These are phyloP conservation scores for Heterohyrax brucei DNA, from an alignment of 2,797 vertebrate species.

Conservation along the genomic window DNA sequence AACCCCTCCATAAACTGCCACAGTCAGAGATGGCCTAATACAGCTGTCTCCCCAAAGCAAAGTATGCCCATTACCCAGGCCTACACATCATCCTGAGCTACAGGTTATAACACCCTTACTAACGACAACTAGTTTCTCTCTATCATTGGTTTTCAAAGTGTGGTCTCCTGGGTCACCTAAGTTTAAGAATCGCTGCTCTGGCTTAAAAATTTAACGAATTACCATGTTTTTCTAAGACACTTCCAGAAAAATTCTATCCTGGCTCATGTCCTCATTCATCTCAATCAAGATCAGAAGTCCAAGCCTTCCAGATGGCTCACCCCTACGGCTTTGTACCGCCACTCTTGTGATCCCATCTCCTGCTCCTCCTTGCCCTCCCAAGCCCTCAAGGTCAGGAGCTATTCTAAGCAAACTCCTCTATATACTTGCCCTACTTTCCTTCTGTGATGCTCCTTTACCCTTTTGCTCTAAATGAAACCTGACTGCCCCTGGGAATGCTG, in stretches of 20 bases:
- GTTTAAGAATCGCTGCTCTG: background rate
- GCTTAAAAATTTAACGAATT: background rate
- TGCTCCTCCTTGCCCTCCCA: background rate
- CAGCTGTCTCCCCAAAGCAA: background rate
- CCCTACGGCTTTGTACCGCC: background rate
- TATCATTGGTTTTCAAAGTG: conserved; percentile 14
- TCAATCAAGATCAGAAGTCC: background rate
- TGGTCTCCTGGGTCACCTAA: no score
- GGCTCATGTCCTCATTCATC: background rate
- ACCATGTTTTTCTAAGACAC: background rate
- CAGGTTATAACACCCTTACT: background rate
- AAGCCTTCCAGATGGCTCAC: background rate
- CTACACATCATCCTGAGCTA: background rate
- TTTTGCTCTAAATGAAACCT: background rate
- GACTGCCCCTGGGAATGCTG: background rate
- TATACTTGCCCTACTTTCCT: background rate
- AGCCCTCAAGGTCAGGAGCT: background rate
- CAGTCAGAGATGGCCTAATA: background rate
- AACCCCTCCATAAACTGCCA: background rate
- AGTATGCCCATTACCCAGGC: background rate
- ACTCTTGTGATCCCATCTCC: background rate
- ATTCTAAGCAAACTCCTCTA: background rate
- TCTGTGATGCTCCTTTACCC: background rate
- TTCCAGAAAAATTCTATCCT: background rate
- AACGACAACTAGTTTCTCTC: background rate